Evolutionary conservation across 2,113 vertebrate species (phyloP), one percentile per base, ranked within the genome.

Genomic region (Cheilinus undulatus): DNA sequence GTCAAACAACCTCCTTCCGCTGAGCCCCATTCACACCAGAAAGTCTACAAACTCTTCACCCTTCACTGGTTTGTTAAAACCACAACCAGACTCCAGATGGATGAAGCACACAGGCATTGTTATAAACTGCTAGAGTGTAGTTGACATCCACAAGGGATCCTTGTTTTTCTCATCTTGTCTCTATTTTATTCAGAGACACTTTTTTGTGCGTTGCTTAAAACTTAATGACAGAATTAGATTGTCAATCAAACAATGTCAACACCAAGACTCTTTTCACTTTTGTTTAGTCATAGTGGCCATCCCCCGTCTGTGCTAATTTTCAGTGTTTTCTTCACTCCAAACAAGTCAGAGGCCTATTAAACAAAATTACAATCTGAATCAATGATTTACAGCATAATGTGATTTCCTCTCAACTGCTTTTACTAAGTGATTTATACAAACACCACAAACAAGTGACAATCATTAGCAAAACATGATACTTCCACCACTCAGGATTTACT

Each of bases 1-100:
- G 66, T 46, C 53, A 59, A 73, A 59, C n/a, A 2, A 61, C 69
- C 12, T n/a, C 42, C 63, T 69, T 22, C 27, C 19, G 7, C 66
- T 22, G 53, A 27, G 54, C 64, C 38, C 36, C 3, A 24, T 28
- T 82, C 78, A 75, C 48, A 68, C 48, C 59, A 26, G 50, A 66
- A 28, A 48, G 59, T 59, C 69, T 7, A 42, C 78, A 76, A 69
- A 82, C 77, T 53, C 76, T 67, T 73, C 65, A 78, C 68, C 64
- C 83, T 64, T 40, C 64, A 48, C 53, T 68, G 81, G 73, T 76
- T 71, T 70, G 66, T 74, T 77, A 51, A 86, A 76, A 28, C 63
- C 46, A 64, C 56, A 73, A 24, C 66, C 34, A 10, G 53, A 71
- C 42, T 49, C 34, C 71, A 69, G 68, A 71, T 42, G 69, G 38